Conservation (phyloP, 2,797 vertebrate genomes). For the Melopsittacus undulatus region DNA sequence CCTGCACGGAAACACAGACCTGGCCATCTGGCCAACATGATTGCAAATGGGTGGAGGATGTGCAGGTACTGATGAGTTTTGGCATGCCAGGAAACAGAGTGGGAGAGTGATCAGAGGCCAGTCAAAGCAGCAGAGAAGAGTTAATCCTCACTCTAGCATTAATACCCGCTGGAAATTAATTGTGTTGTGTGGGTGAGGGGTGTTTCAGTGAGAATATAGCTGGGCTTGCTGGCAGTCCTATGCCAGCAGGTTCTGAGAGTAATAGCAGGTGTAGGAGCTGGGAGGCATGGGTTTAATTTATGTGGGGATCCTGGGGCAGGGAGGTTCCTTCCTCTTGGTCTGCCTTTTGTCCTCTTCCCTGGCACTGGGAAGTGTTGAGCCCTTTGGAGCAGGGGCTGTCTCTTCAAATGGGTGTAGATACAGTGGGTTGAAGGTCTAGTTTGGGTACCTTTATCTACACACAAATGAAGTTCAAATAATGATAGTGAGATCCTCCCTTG, state of each 20-base stretch:
- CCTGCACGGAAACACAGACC: neutral
- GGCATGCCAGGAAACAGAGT: neutral
- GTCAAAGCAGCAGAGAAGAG: neutral
- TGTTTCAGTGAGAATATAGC: neutral
- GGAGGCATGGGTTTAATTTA: neutral
- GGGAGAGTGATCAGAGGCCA: neutral
- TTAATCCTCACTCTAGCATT: rapidly evolving
- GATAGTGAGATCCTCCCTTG: neutral
- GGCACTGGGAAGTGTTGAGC: neutral
- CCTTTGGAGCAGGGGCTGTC: neutral
- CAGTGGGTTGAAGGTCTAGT: neutral
- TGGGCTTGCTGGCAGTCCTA: neutral
- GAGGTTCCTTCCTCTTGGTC: neutral
- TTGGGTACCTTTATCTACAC: neutral
- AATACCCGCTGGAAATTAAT: neutral
- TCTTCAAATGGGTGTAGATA: neutral
- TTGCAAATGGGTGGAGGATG: neutral
- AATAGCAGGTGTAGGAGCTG: neutral
- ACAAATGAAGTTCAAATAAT: neutral
- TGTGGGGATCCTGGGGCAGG: neutral
- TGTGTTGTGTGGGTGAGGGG: neutral
- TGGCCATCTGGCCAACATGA: neutral
- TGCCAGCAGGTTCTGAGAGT: neutral
- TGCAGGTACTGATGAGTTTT: constrained; percentile 28
- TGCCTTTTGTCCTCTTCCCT: neutral